These are phyloP conservation scores for Neodiprion pinetum DNA, from an alignment of 1,140 invertebrate species.

Conservation along the genomic window DNA sequence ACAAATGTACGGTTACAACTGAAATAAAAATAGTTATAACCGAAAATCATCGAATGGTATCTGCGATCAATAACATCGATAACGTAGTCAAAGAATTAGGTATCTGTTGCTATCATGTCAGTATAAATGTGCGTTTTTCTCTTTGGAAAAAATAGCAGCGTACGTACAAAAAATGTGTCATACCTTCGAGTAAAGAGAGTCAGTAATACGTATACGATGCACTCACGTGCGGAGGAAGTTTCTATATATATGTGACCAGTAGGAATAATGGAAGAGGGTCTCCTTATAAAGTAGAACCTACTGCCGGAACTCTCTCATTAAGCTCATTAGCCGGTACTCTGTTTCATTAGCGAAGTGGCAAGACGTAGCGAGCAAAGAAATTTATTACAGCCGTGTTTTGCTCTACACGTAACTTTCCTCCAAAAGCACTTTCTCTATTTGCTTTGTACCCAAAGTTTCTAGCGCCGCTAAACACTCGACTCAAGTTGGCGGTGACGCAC, in stretches of 20 bases:
- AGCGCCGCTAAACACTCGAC: conserved; percentile 4
- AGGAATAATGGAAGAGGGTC: background rate
- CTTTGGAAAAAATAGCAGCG: too few relatives aligned
- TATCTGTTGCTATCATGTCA: too few relatives aligned
- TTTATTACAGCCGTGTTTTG: conserved; percentile 10
- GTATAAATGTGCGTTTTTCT: too few relatives aligned
- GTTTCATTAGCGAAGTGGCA: conserved; percentile 16
- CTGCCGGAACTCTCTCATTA: conserved; percentile 12
- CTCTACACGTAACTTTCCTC: conserved; percentile 13
- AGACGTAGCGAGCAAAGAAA: conserved; percentile 8
- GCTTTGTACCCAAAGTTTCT: conserved; percentile 12
- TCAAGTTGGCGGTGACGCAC: background rate
- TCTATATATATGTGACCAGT: background rate
- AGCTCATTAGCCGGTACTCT: conserved; percentile 13
- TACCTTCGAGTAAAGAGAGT: too few relatives aligned
- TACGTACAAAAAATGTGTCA: too few relatives aligned
- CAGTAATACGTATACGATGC: too few relatives aligned
- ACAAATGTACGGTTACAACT: too few relatives aligned
- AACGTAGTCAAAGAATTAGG: too few relatives aligned
- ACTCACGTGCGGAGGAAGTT: too few relatives aligned
- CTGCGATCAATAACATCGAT: too few relatives aligned
- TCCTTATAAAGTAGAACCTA: background rate
- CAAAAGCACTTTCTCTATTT: conserved; percentile 16
- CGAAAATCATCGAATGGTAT: too few relatives aligned
- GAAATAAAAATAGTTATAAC: too few relatives aligned